These are phyloP conservation scores for Halcyon leucocephala DNA, from an alignment of 2,797 vertebrate genomes.

Conservation along the genomic window DNA sequence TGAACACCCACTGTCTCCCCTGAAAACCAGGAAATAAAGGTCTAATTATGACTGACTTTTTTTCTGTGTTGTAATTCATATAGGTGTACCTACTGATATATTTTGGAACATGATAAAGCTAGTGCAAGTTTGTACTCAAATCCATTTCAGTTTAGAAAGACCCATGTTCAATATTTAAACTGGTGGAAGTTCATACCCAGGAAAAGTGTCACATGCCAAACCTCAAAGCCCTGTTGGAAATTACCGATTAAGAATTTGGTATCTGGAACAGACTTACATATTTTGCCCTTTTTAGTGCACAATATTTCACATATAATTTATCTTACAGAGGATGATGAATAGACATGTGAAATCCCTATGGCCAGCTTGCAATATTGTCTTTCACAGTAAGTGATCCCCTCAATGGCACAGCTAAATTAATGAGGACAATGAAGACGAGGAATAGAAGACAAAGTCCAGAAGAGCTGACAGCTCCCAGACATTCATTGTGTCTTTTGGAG, in stretches of 20 bases:
- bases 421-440: constrained; percentile 54
- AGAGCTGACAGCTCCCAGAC: constrained; percentile 9
- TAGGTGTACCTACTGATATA: neutral
- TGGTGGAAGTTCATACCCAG: neutral
- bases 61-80: neutral
- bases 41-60: accelerated
- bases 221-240: neutral
- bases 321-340: constrained; percentile 10
- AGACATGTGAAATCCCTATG: neutral
- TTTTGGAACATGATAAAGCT: neutral
- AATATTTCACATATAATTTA: neutral
- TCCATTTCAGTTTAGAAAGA: neutral
- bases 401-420: constrained; percentile 8
- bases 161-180: neutral
- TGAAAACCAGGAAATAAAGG: neutral
- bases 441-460: constrained; percentile 46
- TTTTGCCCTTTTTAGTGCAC: neutral
- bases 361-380: neutral
- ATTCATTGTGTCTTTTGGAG: neutral
- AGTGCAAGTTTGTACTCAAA: neutral
- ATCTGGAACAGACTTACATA: neutral
- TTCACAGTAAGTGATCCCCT: constrained; percentile 31
- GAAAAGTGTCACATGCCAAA: neutral
- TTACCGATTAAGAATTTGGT: neutral
- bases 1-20: neutral